These are phyloP conservation scores for Trisateles emortualis DNA, from an alignment of 2,888 invertebrate species.

Conservation along the genomic window DNA sequence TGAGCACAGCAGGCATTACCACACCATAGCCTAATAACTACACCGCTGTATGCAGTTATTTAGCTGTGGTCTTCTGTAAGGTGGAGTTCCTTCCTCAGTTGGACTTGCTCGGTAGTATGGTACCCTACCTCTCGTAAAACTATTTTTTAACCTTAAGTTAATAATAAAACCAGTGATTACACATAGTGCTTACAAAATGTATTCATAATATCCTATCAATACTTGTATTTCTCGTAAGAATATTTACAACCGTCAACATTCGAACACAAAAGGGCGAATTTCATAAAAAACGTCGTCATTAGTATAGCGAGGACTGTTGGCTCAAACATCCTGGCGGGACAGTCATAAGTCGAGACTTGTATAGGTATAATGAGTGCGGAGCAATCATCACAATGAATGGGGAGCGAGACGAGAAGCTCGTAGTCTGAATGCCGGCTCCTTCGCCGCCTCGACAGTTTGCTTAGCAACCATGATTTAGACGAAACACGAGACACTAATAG, in stretches of 20 bases:
- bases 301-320: conserved; percentile 26
- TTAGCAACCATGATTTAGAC: conserved; percentile 17
- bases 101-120: too few relatives aligned
- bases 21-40: too few relatives aligned
- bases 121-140: too few relatives aligned
- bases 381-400: conserved; percentile 85
- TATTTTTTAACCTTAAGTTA: too few relatives aligned
- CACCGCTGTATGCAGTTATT: too few relatives aligned
- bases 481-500: not conserved
- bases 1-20: too few relatives aligned
- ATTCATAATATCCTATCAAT: not conserved
- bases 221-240: conserved; percentile 1
- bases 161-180: too few relatives aligned
- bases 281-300: conserved; percentile 25
- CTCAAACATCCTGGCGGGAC: conserved; percentile 45
- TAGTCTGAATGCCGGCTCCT: conserved; percentile 70
- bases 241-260: conserved; percentile 8
- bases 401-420: conserved; percentile 60
- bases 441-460: conserved; percentile 40
- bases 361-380: conserved; percentile 73
- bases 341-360: conserved; percentile 36
- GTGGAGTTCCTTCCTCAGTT: too few relatives aligned
- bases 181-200: not conserved
- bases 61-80: too few relatives aligned
- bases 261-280: conserved; percentile 12